Base-by-base conservation (phyloP, 1,140 invertebrate genomes). In the Subanguina moxae region DNA sequence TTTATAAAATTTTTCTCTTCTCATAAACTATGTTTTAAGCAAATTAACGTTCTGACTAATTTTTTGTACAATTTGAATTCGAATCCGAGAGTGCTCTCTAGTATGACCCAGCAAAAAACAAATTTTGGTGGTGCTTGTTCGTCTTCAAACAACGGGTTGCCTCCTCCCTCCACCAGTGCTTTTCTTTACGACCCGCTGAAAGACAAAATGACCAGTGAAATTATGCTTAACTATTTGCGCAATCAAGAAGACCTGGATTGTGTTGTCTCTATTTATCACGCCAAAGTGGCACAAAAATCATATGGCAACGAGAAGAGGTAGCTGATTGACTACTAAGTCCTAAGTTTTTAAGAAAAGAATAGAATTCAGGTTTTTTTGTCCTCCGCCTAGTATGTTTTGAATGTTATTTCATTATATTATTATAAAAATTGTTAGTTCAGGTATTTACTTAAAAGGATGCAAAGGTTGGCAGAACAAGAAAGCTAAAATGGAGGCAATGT, bases 251-350 rank as follows among this genome's bases (percentile, higher is more conserved):
- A 73, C n/a, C 42, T 62, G 58, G 80, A 82, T 25, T 82, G 80
- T 68, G 62, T 76, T 21, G 68, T 99, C 27, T 92, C 97, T 3
- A 96, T 99, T 67, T 86, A 97, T 59, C 95, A 98, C 85, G 95
- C 96, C 1, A 99, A 98, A 87, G 88, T 88, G 32, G 95, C 96
- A 17, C 96, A 99, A 84, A 99, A 99, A 82, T 98, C 95, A 0
- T 99, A 99, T 84, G 96, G 96, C 59, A 98, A 97, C 84, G 96
- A 99, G 83, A 99, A 99, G 85, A 87, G 95, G 85, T 87, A n/a
- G 28, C 11, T 38, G 11, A 38, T 38, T 38, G 32, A 38, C 32
- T 38, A 5, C 11, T 38, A 38, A 38, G 3, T 3, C 32, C 11
- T 38, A 38, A 38, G 3, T 5, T 38, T 11, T 38, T 38, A 38